Conservation (phyloP, 1,140 invertebrate genomes). For the Apis laboriosa region DNA sequence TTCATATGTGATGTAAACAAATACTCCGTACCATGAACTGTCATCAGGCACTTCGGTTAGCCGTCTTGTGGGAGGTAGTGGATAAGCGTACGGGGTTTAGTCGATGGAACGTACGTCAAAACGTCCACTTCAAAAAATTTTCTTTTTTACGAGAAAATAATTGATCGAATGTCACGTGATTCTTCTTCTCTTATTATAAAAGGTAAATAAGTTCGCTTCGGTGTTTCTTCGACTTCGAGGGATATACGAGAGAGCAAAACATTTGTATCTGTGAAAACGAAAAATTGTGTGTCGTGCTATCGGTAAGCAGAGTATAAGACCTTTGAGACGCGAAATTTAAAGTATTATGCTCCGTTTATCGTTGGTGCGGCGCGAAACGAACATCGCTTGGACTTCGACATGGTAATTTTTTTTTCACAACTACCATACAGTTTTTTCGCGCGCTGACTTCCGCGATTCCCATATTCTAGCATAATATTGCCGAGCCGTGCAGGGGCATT, state of each 20-base stretch:
- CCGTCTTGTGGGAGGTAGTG: slow-evolving; percentile 37
- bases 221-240: not conserved
- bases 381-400: slow-evolving; percentile 34
- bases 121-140: slow-evolving; percentile 27
- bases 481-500: slow-evolving; percentile 64
- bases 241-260: too few relatives aligned
- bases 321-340: slow-evolving; percentile 59
- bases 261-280: not conserved
- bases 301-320: slow-evolving; percentile 76
- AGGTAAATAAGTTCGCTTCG: not conserved
- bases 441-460: slow-evolving; percentile 40
- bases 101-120: slow-evolving; percentile 19
- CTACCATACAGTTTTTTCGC: not conserved
- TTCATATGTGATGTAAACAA: slow-evolving; percentile 71
- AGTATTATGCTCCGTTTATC: slow-evolving; percentile 77
- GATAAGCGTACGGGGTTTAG: slow-evolving; percentile 35
- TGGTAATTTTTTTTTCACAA: not conserved
- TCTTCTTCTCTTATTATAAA: too few relatives aligned
- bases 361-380: slow-evolving; percentile 52
- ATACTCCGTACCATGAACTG: slow-evolving; percentile 65
- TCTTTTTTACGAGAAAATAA: not conserved
- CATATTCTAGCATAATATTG: slow-evolving; percentile 69
- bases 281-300: slow-evolving; percentile 46
- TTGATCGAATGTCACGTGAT: not conserved
- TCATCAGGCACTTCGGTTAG: slow-evolving; percentile 58